Base-by-base conservation (phyloP, 2,888 invertebrate species). In the Argyresthia albistria region DNA sequence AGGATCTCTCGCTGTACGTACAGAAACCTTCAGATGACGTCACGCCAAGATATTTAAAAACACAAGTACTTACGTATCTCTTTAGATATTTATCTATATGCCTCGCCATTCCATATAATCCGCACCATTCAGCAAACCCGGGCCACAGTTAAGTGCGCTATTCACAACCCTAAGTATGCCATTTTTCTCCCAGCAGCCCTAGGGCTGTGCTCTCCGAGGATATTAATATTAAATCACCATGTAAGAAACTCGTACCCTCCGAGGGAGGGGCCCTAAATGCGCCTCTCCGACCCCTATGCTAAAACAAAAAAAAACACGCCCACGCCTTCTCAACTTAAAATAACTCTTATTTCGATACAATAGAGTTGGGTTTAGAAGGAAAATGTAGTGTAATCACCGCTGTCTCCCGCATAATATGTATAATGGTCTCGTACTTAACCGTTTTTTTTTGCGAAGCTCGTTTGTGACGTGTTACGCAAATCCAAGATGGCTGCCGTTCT, bases 161-260 rank as follows among this genome's bases (percentile, higher is more conserved):
- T 65, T 69, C 71, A 71, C 69, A 59, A 25, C 69, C 64, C 64
- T 66, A 67, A 72, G 65, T 68, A 59, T 68, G 69, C 76, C 73
- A 78, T 77, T 75, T 78, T 75, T 71, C 75, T 74, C 69, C 59
- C 62, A 61, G 61, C 68, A 63, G 67, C 80, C 75, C 25, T 25
- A 25, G 25, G 25, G 25, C 25, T 25, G 25, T 25, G 2, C 25
- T 25, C 25, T 25, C 74, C 65, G 65, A 69, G 72, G 69, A 74
- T 78, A 81, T 81, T 80, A 80, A 81, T 83, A 84, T 80, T 81
- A 80, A 77, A 84, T 79, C 71, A 73, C 74, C 65, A 75, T 76
- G 80, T 82, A 86, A 86, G 84, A 86, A 83, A 84, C 79, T 62
- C 68, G n/a, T 52, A 36, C 67, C 68, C 64, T 63, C 71, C 67